Evolutionary conservation across 2,888 invertebrate species (phyloP), one percentile per base, ranked within the genome.

Genomic region (Nemotelus pantherinus): DNA sequence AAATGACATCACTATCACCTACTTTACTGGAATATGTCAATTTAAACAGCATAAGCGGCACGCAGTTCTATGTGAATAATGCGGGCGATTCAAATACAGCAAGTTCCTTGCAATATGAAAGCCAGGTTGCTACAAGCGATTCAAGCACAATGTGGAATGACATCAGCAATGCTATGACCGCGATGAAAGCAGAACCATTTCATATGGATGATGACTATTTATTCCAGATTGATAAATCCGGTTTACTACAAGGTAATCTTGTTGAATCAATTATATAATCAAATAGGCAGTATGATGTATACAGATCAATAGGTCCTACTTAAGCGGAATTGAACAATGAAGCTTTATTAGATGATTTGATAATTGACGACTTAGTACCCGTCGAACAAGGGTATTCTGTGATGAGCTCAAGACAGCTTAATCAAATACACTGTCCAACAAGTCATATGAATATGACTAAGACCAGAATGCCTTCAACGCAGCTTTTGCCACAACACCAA

Each of bases 161-260:
- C 77, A 85, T 87, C 57, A 84, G 85, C 80, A 85, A 84, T 81
- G 85, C 86, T 80, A 86, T 88, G 81, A 88, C 88, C 3, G 84
- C 87, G 63, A 86, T 86, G 76, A 87, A 87, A 83, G 82, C 85
- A 71, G 93, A 93, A 82, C 88, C 91, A 9, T 92, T 93, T 82
- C 92, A 92, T 86, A 93, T 94, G 91, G 95, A 95, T 83, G 95
- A 95, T 83, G 95, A 95, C 84, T 95, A 95, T 84, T 95, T 95
- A 83, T 95, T 95, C 85, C 92, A 95, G 89, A 94, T 95, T 76
- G 95, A 96, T 86, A 94, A 95, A 87, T 92, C 94, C 57, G 95
- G 95, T 87, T 89, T 94, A 80, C 93, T 95, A 82, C 92, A 94
- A 86, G 83, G 78, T 79, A 76, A 48, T 4, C n/a, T n/a, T n/a